Base-by-base conservation (phyloP, 2,113 vertebrate species). In the Thoracochromis brauschi region DNA sequence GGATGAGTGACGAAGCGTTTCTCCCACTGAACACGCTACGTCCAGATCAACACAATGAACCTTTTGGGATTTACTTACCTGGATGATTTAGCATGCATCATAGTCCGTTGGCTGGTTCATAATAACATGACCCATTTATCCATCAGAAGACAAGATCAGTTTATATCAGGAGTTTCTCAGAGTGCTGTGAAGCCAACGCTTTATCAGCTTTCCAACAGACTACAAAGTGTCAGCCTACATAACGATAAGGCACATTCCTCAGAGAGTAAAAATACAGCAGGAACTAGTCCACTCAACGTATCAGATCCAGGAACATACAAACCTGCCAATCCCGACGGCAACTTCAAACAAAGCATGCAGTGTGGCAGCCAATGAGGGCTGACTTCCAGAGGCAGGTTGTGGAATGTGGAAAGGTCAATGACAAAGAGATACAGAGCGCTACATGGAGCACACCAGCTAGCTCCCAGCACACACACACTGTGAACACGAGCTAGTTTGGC, bases 321-420 rank as follows among this genome's bases (percentile, higher is more conserved):
- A 91, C 78, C 86, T 51, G 82, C 94, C 92, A 94, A 95, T 94
- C 88, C 82, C 13, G 1, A 58, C 58, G 40, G 78, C 11, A 31
- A 63, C 89, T 96, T 95, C 91, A 94, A 95, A 96, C 93, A 95
- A 95, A 94, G 94, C 91, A 80, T 1, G 68, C 85, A 49, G 82
- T 47, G 87, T 26, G 31, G 33, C 81, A 88, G 93, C 95, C 95
- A 95, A 96, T 95, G 24, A 90, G 82, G 21, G 87, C 21, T 4
- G 10, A 91, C 86, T 85, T 91, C 83, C 91, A 93, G 73, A 54
- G 26, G 87, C 92, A 90, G 91, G 84, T 92, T 89, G 84, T 87
- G 94, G 96, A 95, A 96, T 94, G 95, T 93, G 88, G 92, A 93
- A 91, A 94, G 92, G 94, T 94, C 93, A 93, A 85, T 47, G 89